Evolutionary conservation across 2,888 invertebrate genomes (phyloP), one percentile per base, ranked within the genome.

Genomic region (Dexiosoma caninum): DNA sequence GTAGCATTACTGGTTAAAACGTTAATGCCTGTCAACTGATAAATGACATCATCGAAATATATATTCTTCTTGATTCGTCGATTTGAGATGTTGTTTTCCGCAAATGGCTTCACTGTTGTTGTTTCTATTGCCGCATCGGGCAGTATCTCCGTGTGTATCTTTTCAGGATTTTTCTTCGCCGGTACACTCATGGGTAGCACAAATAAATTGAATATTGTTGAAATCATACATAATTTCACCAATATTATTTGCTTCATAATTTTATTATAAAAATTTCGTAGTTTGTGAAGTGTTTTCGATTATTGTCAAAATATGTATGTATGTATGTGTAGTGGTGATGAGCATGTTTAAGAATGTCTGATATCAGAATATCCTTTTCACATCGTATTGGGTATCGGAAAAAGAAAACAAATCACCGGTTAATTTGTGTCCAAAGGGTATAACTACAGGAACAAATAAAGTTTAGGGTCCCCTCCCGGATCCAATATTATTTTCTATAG

Each of bases 101-200:
- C n/a, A 6, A 1, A 3, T 14, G 19, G 0, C 0, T 2, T 19
- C 7, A 10, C 4, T 37, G 32, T 1, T 23, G 49, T 9, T 32
- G 55, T 64, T 21, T 59, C 69, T 69, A 1, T 77, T 82, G 0
- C 84, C 83, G 53, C 83, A 83, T 40, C 82, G 83, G 27, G 83
- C 83, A 23, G 83, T 84, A 57, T 83, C 80, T 23, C 84, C 3
- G 27, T 27, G 83, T 35, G 83, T 80, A 72, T 80, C 80, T 23
- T 82, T 21, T n/a, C 82, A 83, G 4, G 81, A 27, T 27, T 27
- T 27, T 6, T 27, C 27, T 6, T 27, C 6, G 6, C 27, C 27
- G 51, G 53, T n/a, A n/a, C n/a, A n/a, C n/a, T 9, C 30, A 44
- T 72, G 19, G 46, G 21, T 23, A 49, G 51, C 3, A 74, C n/a